Evolutionary conservation across 2,888 invertebrate species (phyloP).

Genomic region (Acleris laterana): DNA sequence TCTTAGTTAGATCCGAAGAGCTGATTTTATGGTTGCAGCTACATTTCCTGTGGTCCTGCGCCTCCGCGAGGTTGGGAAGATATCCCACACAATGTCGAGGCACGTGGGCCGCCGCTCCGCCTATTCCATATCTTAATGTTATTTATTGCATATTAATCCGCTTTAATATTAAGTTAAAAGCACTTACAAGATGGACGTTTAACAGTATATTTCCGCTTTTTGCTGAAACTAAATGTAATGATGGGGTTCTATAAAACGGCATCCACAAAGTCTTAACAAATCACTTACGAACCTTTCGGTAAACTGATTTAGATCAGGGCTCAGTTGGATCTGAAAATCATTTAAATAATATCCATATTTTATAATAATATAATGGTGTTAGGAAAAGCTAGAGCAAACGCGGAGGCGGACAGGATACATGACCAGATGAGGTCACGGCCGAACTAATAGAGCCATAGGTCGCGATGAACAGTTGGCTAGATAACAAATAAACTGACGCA

Average conservation of each 20-base stretch:
- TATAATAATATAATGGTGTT: too few relatives aligned
- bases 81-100: slow-evolving; percentile 36
- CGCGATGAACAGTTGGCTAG: background rate
- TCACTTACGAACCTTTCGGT: too few relatives aligned
- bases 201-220: background rate
- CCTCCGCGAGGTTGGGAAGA: slow-evolving; percentile 15
- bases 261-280: too few relatives aligned
- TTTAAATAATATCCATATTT: too few relatives aligned
- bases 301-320: too few relatives aligned
- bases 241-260: too few relatives aligned
- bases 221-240: too few relatives aligned
- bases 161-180: slow-evolving; percentile 44
- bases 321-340: too few relatives aligned
- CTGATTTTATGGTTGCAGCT: slow-evolving; percentile 31
- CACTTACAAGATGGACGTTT: slow-evolving; percentile 8
- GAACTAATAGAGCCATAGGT: slow-evolving; percentile 21
- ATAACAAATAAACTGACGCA: background rate
- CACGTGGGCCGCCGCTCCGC: slow-evolving; percentile 43
- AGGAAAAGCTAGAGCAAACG: background rate
- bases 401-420: slow-evolving; percentile 34
- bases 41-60: slow-evolving; percentile 32
- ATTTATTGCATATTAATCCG: slow-evolving; percentile 54
- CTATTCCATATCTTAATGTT: slow-evolving; percentile 50
- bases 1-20: slow-evolving; percentile 32
- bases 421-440: slow-evolving; percentile 35